Evolutionary conservation across 2,888 invertebrate species (phyloP), one percentile per base, ranked within the genome.

Genomic region (Eurois occulta): DNA sequence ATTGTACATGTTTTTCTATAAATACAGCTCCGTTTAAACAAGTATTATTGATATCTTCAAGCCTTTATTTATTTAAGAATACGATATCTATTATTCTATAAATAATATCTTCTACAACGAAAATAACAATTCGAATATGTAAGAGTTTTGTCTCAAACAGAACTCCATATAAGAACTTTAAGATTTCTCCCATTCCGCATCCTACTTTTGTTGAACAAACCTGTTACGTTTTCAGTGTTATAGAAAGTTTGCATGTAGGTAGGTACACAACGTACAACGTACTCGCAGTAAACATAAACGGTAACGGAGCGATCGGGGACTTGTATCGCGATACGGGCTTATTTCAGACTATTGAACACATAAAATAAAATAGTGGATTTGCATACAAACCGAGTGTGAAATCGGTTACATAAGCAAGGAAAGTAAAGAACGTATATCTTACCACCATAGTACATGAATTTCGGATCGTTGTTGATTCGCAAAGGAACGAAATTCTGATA

Each of bases 301-400:
- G 65, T 32, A 60, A n/a, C 35, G 52, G 32, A 80, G 67, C 66
- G 72, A 65, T 58, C 69, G 16, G n/a, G 43, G 70, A 73, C 48
- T 70, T 48, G 72, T 84, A 58, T 64, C 43, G 72, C 52, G 16
- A 83, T 80, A 84, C 70, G 62, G 46, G 76, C 62, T 72, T 72
- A 64, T 70, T 84, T 62, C 77, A 69, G 38, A 72, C 72, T 70
- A 81, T 85, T 81, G 74, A 46, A 74, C 46, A 75, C 66, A 81
- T 84, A 72, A 77, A 84, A 85, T 85, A 67, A 81, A 81, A 77
- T 48, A 46, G 58, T 74, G 13, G 18, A 80, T 81, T 85, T 85
- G 66, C 85, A 85, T 85, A 60, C 58, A 75, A 81, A 78, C 52
- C 72, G 77, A 67, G 83, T 72, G 78, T 81, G 81, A 85, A 84